Base-by-base conservation (phyloP, 2,888 invertebrate genomes). In the Melipona beecheii region DNA sequence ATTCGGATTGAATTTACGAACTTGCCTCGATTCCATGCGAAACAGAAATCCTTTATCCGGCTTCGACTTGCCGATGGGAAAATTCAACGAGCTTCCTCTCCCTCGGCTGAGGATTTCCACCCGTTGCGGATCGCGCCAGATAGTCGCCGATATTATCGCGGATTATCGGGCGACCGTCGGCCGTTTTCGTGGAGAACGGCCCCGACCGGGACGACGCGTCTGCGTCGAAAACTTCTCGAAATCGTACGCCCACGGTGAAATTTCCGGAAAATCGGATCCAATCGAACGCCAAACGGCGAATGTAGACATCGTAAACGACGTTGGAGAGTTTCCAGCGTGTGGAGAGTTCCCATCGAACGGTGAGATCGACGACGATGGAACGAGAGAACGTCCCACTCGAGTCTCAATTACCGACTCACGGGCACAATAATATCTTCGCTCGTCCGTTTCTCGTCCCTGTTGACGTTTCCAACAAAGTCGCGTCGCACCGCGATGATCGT, bases 401-500 rank as follows among this genome's bases (percentile, higher is more conserved):
- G 70, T 76, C 68, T 84, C 84, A 87, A 88, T 88, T 88, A 88
- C 83, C 69, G 84, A 74, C 78, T 83, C 75, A 71, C 76, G 73
- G 27, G 77, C 79, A 88, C 87, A 85, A 88, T 88, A 85, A 88
- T 88, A 86, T 86, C 87, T 71, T 56, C 74, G 65, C 65, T 73
- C 82, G n/a, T 5, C 73, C n/a, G 49, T 21, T 31, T 68, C 54
- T 73, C 31, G 21, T 50, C 27, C n/a, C 49, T 68, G 17, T 36
- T 65, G 49, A 9, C 13, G 60, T n/a, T 43, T 58, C 64, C 31
- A 76, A 56, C 70, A 43, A 79, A 82, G 70, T 84, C 81, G 69
- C 64, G 78, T 52, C 81, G 86, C 87, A 85, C 86, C 90, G 91
- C 90, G 92, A 93, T 93, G 93, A 93, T 93, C 93, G 93, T 90